Evolutionary conservation across 2,797 vertebrate genomes (phyloP).

Genomic region (Margarornis squamiger): DNA sequence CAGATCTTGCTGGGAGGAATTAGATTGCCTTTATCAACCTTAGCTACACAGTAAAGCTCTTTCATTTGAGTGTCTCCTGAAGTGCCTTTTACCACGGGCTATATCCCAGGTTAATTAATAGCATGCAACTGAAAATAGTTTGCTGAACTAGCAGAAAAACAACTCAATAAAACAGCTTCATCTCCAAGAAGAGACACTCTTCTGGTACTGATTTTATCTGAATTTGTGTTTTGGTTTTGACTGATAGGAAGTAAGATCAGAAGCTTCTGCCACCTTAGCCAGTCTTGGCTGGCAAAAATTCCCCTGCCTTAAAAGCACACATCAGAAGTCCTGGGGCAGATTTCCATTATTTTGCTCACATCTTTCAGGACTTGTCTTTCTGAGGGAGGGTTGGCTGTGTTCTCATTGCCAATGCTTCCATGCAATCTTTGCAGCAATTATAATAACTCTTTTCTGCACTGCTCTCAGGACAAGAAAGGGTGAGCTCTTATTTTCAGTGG

Average conservation of each 20-base stretch:
- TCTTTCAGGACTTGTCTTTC: neutral
- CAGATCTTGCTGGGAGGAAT: neutral
- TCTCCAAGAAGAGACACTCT: neutral
- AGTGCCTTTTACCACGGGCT: neutral
- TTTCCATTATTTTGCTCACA: neutral
- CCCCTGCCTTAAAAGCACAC: neutral
- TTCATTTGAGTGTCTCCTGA: constrained; percentile 24
- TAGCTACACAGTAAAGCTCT: neutral
- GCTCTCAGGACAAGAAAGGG: neutral
- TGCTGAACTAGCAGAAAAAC: constrained; percentile 50
- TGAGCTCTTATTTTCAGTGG: neutral
- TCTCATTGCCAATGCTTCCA: neutral
- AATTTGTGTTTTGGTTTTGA: neutral
- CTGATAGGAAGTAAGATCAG: neutral
- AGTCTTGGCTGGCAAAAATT: neutral
- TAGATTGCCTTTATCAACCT: neutral
- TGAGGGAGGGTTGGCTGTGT: neutral
- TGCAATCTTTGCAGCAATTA: neutral
- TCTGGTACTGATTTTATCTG: constrained; percentile 10
- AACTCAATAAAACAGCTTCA: constrained; percentile 17
- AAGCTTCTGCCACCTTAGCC: neutral
- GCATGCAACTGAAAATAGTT: neutral
- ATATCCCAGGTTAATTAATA: constrained; percentile 34
- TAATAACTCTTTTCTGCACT: neutral
- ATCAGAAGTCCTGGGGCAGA: neutral